Evolutionary conservation across 2,888 invertebrate genomes (phyloP).

Genomic region (Epirrhoe tristata): DNA sequence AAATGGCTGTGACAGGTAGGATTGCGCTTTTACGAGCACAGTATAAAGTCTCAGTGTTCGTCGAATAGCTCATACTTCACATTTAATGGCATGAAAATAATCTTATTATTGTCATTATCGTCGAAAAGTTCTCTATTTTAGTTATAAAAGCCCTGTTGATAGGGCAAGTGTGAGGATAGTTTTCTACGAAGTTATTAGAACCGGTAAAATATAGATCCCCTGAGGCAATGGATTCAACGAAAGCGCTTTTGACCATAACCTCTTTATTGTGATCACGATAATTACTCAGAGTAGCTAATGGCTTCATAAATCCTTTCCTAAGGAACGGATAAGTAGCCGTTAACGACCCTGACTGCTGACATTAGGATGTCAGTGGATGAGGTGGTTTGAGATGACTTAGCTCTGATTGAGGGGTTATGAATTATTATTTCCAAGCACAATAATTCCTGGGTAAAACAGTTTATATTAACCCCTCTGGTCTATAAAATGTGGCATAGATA

Average conservation of each 20-base stretch:
- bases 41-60: background rate
- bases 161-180: background rate
- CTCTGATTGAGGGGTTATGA: no score
- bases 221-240: background rate
- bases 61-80: background rate
- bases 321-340: no score
- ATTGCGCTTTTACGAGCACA: background rate
- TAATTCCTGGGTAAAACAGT: no score
- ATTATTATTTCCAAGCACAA: no score
- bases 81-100: background rate
- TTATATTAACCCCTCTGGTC: no score
- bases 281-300: no score
- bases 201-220: background rate
- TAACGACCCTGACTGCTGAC: no score
- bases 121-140: background rate
- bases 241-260: background rate
- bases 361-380: no score
- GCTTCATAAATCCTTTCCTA: no score
- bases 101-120: background rate
- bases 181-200: background rate
- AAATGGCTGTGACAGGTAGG: background rate
- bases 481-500: no score
- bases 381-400: no score
- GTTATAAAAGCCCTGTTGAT: background rate
- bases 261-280: no score